Conservation (phyloP, 2,797 vertebrate genomes). For the Luscinia megarhynchos region DNA sequence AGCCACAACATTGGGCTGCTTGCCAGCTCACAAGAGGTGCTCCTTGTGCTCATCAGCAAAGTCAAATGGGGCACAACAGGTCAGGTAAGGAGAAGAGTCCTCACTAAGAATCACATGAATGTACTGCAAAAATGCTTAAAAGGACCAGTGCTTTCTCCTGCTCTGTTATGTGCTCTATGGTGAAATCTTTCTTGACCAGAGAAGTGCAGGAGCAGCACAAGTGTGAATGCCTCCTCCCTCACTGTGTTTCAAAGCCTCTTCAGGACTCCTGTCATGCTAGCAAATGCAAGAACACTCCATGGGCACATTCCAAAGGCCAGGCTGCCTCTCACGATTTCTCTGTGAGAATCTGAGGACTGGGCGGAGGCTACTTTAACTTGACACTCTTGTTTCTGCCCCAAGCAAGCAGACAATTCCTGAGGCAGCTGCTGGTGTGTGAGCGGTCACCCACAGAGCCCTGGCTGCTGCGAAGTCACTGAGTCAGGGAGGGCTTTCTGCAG, state of each 20-base stretch:
- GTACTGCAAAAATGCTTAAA: background rate
- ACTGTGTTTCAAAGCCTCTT: background rate
- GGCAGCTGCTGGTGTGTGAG: background rate
- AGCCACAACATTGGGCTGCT: background rate
- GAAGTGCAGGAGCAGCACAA: background rate
- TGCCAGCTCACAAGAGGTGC: background rate
- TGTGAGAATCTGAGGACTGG: background rate
- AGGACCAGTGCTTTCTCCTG: background rate
- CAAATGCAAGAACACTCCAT: background rate
- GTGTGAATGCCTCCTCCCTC: background rate
- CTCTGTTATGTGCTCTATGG: accelerated
- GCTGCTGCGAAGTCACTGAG: background rate
- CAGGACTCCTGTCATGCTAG: background rate
- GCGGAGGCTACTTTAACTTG: background rate
- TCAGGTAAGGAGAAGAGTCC: background rate
- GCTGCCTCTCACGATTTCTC: background rate
- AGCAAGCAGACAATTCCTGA: background rate
- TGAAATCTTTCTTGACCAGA: accelerated
- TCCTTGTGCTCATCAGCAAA: background rate
- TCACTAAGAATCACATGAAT: background rate
- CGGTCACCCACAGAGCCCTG: accelerated
- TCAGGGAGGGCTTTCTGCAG: background rate
- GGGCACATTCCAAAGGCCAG: background rate
- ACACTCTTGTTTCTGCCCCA: background rate
- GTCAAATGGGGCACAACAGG: background rate